Evolutionary conservation across 2,888 invertebrate genomes (phyloP).

Genomic region (Troilus luridus): DNA sequence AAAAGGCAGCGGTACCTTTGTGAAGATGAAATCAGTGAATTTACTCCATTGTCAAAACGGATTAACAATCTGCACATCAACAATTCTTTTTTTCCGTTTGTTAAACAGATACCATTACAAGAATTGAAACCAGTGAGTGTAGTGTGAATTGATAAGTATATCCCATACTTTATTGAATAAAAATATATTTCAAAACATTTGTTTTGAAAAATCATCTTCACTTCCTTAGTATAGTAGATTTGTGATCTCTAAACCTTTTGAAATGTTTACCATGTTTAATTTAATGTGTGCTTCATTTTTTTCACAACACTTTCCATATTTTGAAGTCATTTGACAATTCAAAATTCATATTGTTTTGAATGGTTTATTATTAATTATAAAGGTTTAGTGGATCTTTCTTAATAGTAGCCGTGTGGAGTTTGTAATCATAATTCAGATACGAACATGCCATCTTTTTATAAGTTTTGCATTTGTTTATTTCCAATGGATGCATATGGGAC

Average conservation of each 20-base stretch:
- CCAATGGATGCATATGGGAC: neutral
- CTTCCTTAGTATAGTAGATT: neutral
- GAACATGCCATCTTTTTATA: neutral
- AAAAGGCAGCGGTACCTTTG: slow-evolving; percentile 80
- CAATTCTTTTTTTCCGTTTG: slow-evolving; percentile 68
- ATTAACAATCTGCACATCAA: slow-evolving; percentile 91
- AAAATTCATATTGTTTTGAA: neutral
- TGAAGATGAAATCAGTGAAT: slow-evolving; percentile 83
- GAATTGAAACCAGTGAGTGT: slow-evolving; percentile 48
- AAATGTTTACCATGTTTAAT: neutral
- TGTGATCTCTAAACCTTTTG: neutral
- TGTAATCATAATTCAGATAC: neutral
- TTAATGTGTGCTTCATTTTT: neutral
- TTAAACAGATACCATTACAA: neutral
- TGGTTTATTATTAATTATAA: neutral
- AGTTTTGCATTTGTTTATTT: neutral
- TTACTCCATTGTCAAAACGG: slow-evolving; percentile 89
- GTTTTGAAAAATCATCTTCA: neutral
- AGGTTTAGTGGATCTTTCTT: neutral
- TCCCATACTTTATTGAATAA: neutral
- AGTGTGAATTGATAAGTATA: neutral
- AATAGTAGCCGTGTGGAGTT: neutral
- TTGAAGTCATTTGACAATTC: neutral
- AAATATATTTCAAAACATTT: neutral
- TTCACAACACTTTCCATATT: neutral